A percentile compares a stretch with the other conserved stretches of the same genome.
These are phyloP conservation scores for Drosophila mauritiana DNA, from an alignment of 1,140 invertebrate species.

Conservation along the genomic window DNA sequence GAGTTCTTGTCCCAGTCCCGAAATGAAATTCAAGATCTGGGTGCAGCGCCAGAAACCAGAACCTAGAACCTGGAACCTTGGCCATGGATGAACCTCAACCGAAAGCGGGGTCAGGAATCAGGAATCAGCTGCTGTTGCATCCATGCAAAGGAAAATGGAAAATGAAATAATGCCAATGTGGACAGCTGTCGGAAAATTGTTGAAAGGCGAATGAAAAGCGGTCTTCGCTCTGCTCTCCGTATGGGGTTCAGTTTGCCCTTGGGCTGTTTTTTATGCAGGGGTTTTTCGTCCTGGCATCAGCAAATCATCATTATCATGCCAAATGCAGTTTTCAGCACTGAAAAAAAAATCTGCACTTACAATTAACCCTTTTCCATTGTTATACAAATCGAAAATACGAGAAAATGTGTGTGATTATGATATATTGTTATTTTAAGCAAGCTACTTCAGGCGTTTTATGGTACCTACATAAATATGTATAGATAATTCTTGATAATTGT, in stretches of 20 bases:
- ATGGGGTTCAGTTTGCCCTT: slow-evolving; percentile 50
- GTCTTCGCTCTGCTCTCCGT: slow-evolving; percentile 28
- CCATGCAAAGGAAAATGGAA: slow-evolving; percentile 28
- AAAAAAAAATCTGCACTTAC: neutral
- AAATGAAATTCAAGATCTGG: slow-evolving; percentile 62
- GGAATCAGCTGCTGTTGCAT: slow-evolving; percentile 75
- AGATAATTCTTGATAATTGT: too few species aligned
- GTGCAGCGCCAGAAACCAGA: slow-evolving; percentile 38
- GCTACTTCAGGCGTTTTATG: too few species aligned
- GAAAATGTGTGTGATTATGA: neutral
- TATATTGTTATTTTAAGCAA: too few species aligned
- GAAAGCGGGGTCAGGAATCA: slow-evolving; percentile 71
- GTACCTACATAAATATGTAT: too few species aligned
- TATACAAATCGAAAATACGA: too few species aligned
- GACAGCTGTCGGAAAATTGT: slow-evolving; percentile 80
- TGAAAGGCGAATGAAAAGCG: slow-evolving; percentile 79
- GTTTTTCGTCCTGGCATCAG: slow-evolving; percentile 31
- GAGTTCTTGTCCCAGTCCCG: slow-evolving; percentile 25
- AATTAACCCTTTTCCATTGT: neutral
- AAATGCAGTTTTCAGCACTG: slow-evolving; percentile 32
- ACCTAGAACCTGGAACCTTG: neutral
- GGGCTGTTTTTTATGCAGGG: slow-evolving; percentile 43
- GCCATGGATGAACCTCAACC: slow-evolving; percentile 10
- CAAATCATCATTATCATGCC: slow-evolving; percentile 53
- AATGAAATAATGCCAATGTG: slow-evolving; percentile 72